Evolutionary conservation across 2,113 vertebrate species (phyloP), one percentile per base, ranked within the genome.

Genomic region (Etheostoma spectabile): DNA sequence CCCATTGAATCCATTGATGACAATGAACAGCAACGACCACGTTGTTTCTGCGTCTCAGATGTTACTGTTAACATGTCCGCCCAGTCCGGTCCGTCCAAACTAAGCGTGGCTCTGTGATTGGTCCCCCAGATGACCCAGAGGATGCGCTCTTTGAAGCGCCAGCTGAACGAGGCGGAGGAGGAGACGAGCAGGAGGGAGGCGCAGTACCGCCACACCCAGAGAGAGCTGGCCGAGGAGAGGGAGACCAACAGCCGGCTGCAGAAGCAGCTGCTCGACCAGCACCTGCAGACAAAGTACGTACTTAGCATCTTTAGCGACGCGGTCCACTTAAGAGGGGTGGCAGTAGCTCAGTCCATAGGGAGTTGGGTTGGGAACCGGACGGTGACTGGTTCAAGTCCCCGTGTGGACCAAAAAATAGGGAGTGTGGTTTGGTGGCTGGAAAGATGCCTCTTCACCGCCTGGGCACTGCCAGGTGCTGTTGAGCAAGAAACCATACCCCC

Each of bases 91-190:
- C 11, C 11, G 45, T 46, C 48, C 53, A 24, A 57, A 52, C 74
- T 74, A 46, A 82, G 1, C 8, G 3, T 15, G 8, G 3, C 57
- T 45, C 24, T 80, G 49, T 45, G 18, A 35, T 70, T 21, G 59
- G 45, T 67, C 49, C 33, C 33, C n/a, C 82, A 96, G 95, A 93
- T 95, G 92, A 89, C 86, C 18, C 95, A 96, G 86, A 93, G 90
- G 84, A 95, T 95, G 24, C 94, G 95, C 74, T 91, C 92, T 6
- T 86, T 95, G 87, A 96, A 96, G 92, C 93, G 95, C 8, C 96
- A 96, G 92, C 86, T 96, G 90, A 95, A 94, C 45, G 95, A 96
- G 62, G 81, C 78, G 0, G 95, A 96, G 88, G 94, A 93, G 71
- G 95, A 95, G 86, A 89, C 93, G 16, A 94, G 93, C 85, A 88